A percentile compares a stretch with the other conserved stretches of the same genome.
Evolutionary conservation across 2,888 invertebrate genomes (phyloP).

Genomic region (Dynastes tityus): DNA sequence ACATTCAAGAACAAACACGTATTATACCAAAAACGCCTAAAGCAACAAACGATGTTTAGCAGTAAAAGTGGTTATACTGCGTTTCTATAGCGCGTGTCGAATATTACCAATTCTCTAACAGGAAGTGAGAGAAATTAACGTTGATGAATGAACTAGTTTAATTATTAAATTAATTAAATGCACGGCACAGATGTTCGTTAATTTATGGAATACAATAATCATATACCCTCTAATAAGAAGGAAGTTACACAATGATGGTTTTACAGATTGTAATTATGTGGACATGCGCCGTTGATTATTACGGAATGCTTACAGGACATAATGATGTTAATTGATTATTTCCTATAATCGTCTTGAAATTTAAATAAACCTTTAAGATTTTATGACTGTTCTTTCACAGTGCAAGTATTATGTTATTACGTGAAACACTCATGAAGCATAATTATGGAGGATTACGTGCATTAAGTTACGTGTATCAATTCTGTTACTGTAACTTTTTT

Average conservation of each 20-base stretch:
- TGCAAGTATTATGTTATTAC: no score
- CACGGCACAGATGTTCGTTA: conserved; percentile 38
- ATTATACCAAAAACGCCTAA: no score
- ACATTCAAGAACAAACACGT: no score
- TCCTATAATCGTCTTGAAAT: conserved; percentile 3
- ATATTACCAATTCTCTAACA: conserved; percentile 25
- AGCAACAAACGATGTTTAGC: background rate
- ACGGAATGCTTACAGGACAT: background rate
- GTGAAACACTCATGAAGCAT: no score
- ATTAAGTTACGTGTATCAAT: no score
- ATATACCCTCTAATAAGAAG: conserved; percentile 10
- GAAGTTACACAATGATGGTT: conserved; percentile 23
- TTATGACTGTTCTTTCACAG: no score
- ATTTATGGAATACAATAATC: conserved; percentile 17
- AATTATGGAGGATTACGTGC: no score
- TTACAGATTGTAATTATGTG: background rate
- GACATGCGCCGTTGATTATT: conserved; percentile 6
- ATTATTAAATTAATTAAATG: conserved; percentile 42
- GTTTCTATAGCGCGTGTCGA: background rate
- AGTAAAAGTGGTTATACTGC: background rate
- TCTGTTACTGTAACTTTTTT: no score
- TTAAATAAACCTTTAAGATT: background rate
- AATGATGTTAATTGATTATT: background rate
- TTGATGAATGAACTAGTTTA: conserved; percentile 35
- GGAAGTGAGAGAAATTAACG: conserved; percentile 42